phyloP scores from a whole-genome alignment of 2,113 vertebrate species.

The Sakesphorus luctuosus region DNA sequence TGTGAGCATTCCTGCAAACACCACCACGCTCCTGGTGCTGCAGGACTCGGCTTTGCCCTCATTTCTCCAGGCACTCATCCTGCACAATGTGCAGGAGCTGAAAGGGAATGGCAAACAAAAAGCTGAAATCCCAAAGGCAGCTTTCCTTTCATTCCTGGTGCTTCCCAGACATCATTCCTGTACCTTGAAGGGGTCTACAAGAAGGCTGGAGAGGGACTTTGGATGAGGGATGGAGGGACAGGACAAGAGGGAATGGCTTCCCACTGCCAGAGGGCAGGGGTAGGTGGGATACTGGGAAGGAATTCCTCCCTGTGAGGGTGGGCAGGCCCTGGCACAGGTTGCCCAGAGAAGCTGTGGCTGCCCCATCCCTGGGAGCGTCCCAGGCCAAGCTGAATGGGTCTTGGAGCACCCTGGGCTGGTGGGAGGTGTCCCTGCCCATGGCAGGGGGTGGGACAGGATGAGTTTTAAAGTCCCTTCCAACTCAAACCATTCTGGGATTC shows the following conservation, averaged over 20 bases:
- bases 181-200: not conserved
- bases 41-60: not conserved
- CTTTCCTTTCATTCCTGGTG: not conserved
- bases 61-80: not conserved
- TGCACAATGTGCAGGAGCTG: not conserved
- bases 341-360: not conserved
- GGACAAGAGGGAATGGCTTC: not conserved
- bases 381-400: not conserved
- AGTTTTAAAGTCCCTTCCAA: fast-evolving
- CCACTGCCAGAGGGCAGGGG: fast-evolving
- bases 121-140: not conserved
- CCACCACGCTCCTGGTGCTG: not conserved
- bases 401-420: not conserved
- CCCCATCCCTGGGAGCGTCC: not conserved
- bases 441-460: not conserved
- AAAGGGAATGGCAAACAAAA: not conserved
- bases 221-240: not conserved
- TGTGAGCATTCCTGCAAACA: not conserved
- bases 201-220: not conserved
- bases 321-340: not conserved
- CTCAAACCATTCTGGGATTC: not conserved
- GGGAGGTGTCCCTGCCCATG: not conserved
- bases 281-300: not conserved
- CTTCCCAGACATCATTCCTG: not conserved
- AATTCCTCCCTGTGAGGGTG: not conserved